Base-by-base conservation (phyloP, 2,888 invertebrate genomes). In the Adela reaumurella region DNA sequence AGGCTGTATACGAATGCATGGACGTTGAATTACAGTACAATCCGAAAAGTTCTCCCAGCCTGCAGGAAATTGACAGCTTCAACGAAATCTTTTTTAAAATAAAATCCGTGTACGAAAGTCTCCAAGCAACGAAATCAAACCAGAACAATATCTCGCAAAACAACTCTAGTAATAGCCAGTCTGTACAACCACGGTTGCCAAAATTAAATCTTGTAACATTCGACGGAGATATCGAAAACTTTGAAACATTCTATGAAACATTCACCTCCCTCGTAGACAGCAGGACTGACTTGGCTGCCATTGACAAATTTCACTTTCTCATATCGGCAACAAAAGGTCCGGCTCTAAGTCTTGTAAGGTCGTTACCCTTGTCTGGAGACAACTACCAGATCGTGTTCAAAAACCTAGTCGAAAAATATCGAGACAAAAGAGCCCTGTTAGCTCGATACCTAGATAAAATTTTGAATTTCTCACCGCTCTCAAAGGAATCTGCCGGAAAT, bases 321-420 rank as follows among this genome's bases (percentile, higher is more conserved):
- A 41, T 50, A 16, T 35, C 35, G 3, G 6, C 11, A 3, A 35
- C 35, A 35, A 35, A 35, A 14, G 35, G 35, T 11, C 35, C 8
- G 6, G 35, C 35, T 14, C 14, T 35, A 35, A 35, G 14, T 14
- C 6, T 35, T 14, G 35, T 35, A 14, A 35, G 14, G 14, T 14
- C 11, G 6, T 14, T 35, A 14, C 35, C 35, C 3, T 14, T 35
- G 3, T 14, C 35, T 14, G 35, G 11, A 3, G 35, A 8, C 46
- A 54, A 53, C 35, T 53, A 54, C 17, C 43, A 46, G n/a, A 18
- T 53, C 19, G 50, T 53, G 14, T 54, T 50, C 52, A 24, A 53
- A 47, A 48, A 45, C 16, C 46, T 54, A 48, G 19, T 54, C 6
- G 49, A 52, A 41, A 54, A 53, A 46, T 53, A 54, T 43, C 50